Conservation (phyloP, 2,888 invertebrate species). For the Xanthia icteritia region DNA sequence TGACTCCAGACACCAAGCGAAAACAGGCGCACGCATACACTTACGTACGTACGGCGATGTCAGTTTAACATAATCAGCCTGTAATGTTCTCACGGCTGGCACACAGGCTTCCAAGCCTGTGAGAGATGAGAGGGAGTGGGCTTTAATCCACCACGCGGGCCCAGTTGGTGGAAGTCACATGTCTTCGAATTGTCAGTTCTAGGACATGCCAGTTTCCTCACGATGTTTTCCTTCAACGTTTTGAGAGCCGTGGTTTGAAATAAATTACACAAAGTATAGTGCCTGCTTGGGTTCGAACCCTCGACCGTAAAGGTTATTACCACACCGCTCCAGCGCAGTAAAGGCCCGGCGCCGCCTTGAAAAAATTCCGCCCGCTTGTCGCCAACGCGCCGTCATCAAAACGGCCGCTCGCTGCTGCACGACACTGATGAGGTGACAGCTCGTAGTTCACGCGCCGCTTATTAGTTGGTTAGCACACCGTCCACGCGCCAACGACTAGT, state of each 20-base stretch:
- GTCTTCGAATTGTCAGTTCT: neutral
- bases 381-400: no score
- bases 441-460: no score
- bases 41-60: rapidly evolving
- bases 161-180: neutral
- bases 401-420: no score
- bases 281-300: neutral
- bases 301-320: neutral
- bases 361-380: no score
- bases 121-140: neutral
- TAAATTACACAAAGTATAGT: neutral
- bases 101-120: neutral
- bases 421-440: no score
- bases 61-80: neutral
- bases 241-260: no score
- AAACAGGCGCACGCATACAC: neutral
- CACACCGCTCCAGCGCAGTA: no score
- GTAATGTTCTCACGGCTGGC: neutral
- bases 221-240: neutral
- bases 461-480: no score
- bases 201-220: neutral
- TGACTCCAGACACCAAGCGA: neutral
- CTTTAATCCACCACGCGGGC: neutral
- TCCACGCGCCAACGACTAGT: no score
- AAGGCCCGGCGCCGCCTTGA: no score